Evolutionary conservation across 1,140 invertebrate genomes (phyloP).

Genomic region (Diabrotica undecimpunctata): DNA sequence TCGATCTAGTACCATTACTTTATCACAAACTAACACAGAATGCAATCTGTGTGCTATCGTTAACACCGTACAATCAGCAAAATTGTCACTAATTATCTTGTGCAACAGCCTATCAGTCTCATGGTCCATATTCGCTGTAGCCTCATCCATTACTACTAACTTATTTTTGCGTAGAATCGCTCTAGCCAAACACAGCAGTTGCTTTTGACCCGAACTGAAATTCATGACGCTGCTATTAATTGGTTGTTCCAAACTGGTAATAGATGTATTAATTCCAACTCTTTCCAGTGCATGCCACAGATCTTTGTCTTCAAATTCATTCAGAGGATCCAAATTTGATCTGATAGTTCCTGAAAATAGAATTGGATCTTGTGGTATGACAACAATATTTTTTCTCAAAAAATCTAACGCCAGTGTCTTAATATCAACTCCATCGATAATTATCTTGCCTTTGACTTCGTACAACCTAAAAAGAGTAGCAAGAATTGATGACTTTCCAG

Average conservation of each 20-base stretch:
- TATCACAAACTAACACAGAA: constrained; percentile 76
- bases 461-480: constrained; percentile 65
- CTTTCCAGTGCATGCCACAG: constrained; percentile 41
- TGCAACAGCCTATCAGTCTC: constrained; percentile 67
- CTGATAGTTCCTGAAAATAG: constrained; percentile 60
- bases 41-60: constrained; percentile 80
- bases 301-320: constrained; percentile 45
- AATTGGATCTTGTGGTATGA: constrained; percentile 68
- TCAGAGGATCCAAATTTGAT: constrained; percentile 63
- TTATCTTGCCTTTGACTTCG: constrained; percentile 52
- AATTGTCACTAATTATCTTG: constrained; percentile 65
- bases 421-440: constrained; percentile 51
- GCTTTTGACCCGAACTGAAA: constrained; percentile 74
- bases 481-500: constrained; percentile 80
- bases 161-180: constrained; percentile 70
- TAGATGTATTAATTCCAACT: constrained; percentile 21
- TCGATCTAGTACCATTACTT: constrained; percentile 70
- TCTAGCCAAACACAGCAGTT: constrained; percentile 73
- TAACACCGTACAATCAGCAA: constrained; percentile 69
- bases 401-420: constrained; percentile 21
- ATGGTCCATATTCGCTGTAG: constrained; percentile 68
- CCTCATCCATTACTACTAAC: constrained; percentile 75
- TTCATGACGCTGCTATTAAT: constrained; percentile 65
- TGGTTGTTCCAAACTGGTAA: constrained; percentile 33
- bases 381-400: constrained; percentile 56